phyloP scores from a whole-genome alignment of 1,140 invertebrate species.

The Helicoverpa zea region DNA sequence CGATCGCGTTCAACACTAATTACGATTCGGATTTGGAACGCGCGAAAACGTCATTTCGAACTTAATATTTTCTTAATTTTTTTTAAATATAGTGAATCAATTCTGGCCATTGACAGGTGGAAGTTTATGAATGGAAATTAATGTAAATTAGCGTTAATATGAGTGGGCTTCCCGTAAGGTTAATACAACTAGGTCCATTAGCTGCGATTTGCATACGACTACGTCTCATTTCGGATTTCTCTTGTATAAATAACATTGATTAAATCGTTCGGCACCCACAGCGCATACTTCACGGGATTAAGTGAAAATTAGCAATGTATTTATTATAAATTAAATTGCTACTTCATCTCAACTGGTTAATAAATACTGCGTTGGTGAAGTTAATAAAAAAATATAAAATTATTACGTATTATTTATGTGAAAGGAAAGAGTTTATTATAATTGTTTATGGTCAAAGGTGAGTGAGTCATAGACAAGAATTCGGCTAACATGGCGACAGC shows the following conservation, averaged over 20 bases:
- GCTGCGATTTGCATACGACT: conserved; percentile 67
- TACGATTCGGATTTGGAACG: conserved; percentile 57
- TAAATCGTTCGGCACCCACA: conserved; percentile 59
- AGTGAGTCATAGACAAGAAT: conserved; percentile 35
- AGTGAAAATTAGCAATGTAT: conserved; percentile 71
- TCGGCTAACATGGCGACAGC: not conserved
- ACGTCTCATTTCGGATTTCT: conserved; percentile 68
- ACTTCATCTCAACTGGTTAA: conserved; percentile 53
- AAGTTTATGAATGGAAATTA: conserved; percentile 70
- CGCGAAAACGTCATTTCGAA: conserved; percentile 46
- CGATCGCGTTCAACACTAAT: conserved; percentile 71
- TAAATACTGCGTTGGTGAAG: conserved; percentile 51
- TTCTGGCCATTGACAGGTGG: conserved; percentile 55
- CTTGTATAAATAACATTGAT: conserved; percentile 54
- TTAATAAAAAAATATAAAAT: conserved; percentile 54
- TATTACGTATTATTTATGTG: conserved; percentile 28
- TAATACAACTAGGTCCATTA: conserved; percentile 66
- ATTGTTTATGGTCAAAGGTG: conserved; percentile 42
- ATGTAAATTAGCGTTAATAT: conserved; percentile 67
- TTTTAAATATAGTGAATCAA: conserved; percentile 51
- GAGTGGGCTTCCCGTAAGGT: conserved; percentile 58
- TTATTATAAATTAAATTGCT: conserved; percentile 70
- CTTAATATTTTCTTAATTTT: conserved; percentile 39
- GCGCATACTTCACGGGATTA: conserved; percentile 69
- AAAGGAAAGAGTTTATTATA: conserved; percentile 29